Conservation (phyloP, 2,113 vertebrate species). For the Albula goreensis region DNA sequence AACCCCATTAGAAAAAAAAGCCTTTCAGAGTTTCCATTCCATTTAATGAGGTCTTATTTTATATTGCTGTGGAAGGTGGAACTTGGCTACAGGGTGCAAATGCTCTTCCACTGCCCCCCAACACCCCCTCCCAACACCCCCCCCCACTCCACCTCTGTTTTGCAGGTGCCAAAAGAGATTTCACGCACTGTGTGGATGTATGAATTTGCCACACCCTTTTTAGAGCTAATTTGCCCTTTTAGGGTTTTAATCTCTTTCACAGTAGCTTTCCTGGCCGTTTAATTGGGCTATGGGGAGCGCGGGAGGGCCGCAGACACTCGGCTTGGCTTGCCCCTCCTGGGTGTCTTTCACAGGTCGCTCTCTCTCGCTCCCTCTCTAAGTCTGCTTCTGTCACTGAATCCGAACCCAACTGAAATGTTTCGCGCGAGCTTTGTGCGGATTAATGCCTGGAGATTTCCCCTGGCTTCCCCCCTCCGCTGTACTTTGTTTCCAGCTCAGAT, state of each 20-base stretch:
- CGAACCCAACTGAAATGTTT: slow-evolving; percentile 47
- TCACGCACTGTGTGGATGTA: slow-evolving; percentile 65
- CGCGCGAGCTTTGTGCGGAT: slow-evolving; percentile 43
- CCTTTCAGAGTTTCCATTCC: slow-evolving; percentile 20
- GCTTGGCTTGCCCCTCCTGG: slow-evolving; percentile 41
- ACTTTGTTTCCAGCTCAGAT: not conserved
- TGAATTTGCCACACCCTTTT: slow-evolving; percentile 69
- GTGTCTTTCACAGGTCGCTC: slow-evolving; percentile 49
- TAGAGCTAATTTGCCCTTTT: slow-evolving; percentile 77
- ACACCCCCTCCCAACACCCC: not conserved
- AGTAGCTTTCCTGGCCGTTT: slow-evolving; percentile 70
- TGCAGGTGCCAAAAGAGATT: slow-evolving; percentile 70
- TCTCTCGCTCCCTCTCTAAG: slow-evolving; percentile 42
- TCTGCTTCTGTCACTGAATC: slow-evolving; percentile 55
- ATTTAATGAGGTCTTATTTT: not conserved
- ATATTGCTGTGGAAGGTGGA: not conserved
- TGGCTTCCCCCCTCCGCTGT: slow-evolving; percentile 23
- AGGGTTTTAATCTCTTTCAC: slow-evolving; percentile 75
- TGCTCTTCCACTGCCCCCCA: slow-evolving; percentile 31
- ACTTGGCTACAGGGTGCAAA: not conserved
- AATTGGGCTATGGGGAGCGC: slow-evolving; percentile 77
- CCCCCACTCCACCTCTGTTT: slow-evolving; percentile 26
- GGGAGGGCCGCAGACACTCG: slow-evolving; percentile 52
- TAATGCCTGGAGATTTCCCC: slow-evolving; percentile 44
- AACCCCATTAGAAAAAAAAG: not conserved